phyloP scores from a whole-genome alignment of 2,797 vertebrate genomes.

The Liasis olivaceus region DNA sequence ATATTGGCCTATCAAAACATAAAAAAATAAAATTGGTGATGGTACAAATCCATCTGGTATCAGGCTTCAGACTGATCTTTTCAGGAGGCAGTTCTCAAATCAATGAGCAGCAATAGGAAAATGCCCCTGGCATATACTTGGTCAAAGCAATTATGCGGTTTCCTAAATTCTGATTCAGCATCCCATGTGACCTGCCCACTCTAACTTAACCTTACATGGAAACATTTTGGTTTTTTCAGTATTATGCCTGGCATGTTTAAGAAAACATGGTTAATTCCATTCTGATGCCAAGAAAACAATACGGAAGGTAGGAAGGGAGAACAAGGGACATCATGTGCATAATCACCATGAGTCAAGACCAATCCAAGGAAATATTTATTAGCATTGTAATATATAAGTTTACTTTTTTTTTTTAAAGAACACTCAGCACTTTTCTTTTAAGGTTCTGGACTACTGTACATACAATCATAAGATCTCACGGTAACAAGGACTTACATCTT shows the following conservation, averaged over 20 bases:
- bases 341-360: not conserved
- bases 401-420: not conserved
- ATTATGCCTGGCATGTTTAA: not conserved
- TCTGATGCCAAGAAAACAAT: not conserved
- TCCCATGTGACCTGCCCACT: not conserved
- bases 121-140: not conserved
- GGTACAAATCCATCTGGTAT: not conserved
- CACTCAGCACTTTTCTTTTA: not conserved
- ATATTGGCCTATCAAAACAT: not conserved
- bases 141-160: not conserved
- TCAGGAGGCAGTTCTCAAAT: not conserved
- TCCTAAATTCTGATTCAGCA: not conserved
- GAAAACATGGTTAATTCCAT: not conserved
- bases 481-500: constrained; percentile 82
- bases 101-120: not conserved
- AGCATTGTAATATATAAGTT: not conserved
- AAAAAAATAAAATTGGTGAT: not conserved
- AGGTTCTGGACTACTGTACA: not conserved
- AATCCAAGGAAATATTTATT: not conserved
- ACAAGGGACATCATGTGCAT: not conserved
- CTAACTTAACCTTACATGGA: not conserved
- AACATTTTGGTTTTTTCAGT: not conserved
- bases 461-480: not conserved
- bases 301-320: not conserved
- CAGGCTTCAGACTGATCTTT: not conserved